A percentile compares a stretch with the other conserved stretches of the same genome.
Conservation (phyloP, 2,797 vertebrate species). For the Pempheris klunzingeri region DNA sequence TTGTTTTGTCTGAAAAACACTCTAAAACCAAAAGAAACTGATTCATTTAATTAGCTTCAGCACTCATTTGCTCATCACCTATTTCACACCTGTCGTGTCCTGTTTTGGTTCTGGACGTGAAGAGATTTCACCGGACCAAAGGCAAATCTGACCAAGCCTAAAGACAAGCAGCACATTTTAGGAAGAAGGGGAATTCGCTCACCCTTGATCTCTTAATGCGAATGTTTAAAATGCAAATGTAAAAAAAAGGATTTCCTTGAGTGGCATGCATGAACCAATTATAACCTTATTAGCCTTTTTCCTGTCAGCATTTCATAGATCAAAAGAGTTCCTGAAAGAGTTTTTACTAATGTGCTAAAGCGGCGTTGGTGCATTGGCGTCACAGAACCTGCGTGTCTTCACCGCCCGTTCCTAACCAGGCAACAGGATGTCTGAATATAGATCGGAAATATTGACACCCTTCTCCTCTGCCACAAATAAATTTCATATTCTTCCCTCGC, state of each 20-base stretch:
- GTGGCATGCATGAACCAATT: neutral
- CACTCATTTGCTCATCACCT: neutral
- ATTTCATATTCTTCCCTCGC: constrained; percentile 46
- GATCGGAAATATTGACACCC: constrained; percentile 63
- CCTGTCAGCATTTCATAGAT: neutral
- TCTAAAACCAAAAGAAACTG: neutral
- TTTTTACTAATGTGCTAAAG: constrained; percentile 34
- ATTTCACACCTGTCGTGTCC: neutral
- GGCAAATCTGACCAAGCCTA: neutral
- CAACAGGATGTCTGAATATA: constrained; percentile 66
- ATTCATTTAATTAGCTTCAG: too few species aligned
- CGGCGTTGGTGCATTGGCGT: constrained; percentile 6
- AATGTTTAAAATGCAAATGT: neutral
- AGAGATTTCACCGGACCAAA: neutral
- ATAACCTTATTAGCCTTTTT: neutral
- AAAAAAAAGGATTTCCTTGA: neutral
- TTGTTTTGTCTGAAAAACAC: neutral
- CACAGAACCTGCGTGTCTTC: constrained; percentile 20
- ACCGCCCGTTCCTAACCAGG: constrained; percentile 29
- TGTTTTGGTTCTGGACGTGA: neutral
- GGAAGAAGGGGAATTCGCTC: neutral
- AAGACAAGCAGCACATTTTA: neutral
- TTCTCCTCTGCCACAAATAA: constrained; percentile 50
- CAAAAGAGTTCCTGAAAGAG: constrained; percentile 4
- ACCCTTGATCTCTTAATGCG: neutral